These are phyloP conservation scores for Petrocephalus microphthalmus DNA, from an alignment of 2,113 vertebrate genomes.

Conservation along the genomic window DNA sequence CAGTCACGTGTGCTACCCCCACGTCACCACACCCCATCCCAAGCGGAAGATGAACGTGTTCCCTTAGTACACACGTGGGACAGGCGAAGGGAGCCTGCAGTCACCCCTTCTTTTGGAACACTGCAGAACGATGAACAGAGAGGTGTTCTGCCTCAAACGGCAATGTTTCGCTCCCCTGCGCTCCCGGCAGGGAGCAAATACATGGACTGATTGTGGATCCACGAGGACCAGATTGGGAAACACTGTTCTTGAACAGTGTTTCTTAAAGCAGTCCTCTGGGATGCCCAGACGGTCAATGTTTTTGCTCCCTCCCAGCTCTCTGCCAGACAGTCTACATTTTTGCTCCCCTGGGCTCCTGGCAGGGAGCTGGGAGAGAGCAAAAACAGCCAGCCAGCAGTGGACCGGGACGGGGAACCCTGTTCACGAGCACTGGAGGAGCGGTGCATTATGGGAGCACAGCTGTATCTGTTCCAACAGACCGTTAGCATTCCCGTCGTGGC, in stretches of 20 bases:
- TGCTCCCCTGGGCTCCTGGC: too few relatives aligned
- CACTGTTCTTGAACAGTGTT: too few relatives aligned
- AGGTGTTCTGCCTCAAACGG: neutral
- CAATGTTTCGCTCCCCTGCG: neutral
- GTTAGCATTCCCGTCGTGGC: neutral
- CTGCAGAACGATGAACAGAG: neutral
- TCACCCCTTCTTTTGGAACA: neutral
- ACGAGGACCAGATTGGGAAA: too few relatives aligned
- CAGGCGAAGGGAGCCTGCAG: neutral
- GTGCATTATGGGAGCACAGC: neutral
- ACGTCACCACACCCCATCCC: neutral
- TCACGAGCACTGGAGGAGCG: neutral
- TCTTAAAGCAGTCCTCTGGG: too few relatives aligned
- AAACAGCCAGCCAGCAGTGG: neutral
- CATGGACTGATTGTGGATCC: too few relatives aligned
- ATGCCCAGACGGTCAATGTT: too few relatives aligned
- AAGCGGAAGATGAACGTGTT: neutral
- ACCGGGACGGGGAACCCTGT: neutral
- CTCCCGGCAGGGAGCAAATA: neutral
- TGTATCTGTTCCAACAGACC: neutral
- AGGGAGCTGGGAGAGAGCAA: neutral
- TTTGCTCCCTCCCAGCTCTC: too few relatives aligned
- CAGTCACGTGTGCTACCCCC: neutral
- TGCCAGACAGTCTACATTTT: too few relatives aligned
- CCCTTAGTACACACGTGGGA: neutral